A percentile compares a stretch with the other conserved stretches of the same genome.
phyloP scores from a whole-genome alignment of 2,888 invertebrate genomes.

The Glaucopsyche alexis region DNA sequence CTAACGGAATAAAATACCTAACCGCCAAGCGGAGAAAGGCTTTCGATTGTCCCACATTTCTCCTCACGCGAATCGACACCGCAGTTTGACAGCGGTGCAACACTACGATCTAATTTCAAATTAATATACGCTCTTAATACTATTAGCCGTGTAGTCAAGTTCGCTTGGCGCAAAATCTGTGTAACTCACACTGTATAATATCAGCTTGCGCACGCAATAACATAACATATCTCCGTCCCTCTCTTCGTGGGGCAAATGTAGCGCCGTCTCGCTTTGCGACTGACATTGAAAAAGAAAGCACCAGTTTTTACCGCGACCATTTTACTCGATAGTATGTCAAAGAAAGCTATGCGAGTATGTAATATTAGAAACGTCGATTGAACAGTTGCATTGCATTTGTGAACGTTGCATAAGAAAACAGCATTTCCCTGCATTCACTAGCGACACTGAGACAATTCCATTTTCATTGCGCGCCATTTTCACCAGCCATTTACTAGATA shows the following conservation, averaged over 20 bases:
- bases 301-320: conserved; percentile 64
- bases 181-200: conserved; percentile 48
- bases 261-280: conserved; percentile 50
- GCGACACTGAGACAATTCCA: conserved; percentile 41
- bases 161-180: conserved; percentile 59
- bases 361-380: conserved; percentile 74
- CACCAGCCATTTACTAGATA: conserved; percentile 3
- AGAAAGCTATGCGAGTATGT: conserved; percentile 76
- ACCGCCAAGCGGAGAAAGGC: conserved; percentile 76
- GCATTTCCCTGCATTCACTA: conserved; percentile 62
- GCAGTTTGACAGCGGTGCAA: conserved; percentile 60
- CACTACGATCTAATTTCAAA: conserved; percentile 48
- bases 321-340: conserved; percentile 73
- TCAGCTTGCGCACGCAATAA: conserved; percentile 50
- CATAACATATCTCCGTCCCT: conserved; percentile 54
- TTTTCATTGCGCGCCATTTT: conserved; percentile 35
- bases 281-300: conserved; percentile 80
- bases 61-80: conserved; percentile 66
- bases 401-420: conserved; percentile 75
- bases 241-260: conserved; percentile 47
- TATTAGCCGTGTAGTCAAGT: conserved; percentile 51
- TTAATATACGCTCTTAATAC: conserved; percentile 56
- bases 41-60: conserved; percentile 80
- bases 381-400: conserved; percentile 68
- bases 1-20: conserved; percentile 79